Evolutionary conservation across 2,797 vertebrate genomes (phyloP), one percentile per base, ranked within the genome.

Genomic region (Cossypha caffra): DNA sequence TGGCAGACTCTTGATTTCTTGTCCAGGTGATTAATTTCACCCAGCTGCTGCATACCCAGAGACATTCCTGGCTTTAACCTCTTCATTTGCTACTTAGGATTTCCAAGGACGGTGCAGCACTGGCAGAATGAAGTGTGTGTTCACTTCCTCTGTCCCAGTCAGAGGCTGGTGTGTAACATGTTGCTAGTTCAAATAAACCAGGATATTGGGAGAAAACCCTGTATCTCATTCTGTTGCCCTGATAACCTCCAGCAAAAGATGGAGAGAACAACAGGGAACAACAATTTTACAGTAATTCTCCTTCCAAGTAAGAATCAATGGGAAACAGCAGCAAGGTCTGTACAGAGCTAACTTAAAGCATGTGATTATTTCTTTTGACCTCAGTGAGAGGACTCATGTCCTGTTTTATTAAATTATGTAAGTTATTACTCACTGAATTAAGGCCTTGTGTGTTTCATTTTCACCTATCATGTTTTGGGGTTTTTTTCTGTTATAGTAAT

Each of bases 21-120:
- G 86, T 91, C 82, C 76, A 69, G 86, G 73, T 88, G 88, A 91
- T 93, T 82, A 66, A 85, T 95, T 73, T 76, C 81, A 38, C 31
- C 42, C 55, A 62, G 45, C 77, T 82, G 71, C 74, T 85, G 63
- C 43, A 35, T 37, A 10, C n/a, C 18, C 71, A 73, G 59, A n/a
- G 80, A 43, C 35, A 35, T 82, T 62, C 19, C 69, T 84, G 90
- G 31, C 51, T 93, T 85, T 71, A 61, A 69, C 48, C 50, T 75
- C 37, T 63, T 16, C 21, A 9, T 59, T 59, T 55, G 1, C 20
- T 33, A 1, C 14, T 24, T 11, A 5, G 5, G 43, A 6, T 76
- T 82, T 52, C 59, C 71, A 59, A 57, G 59, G 20, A 12, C 5
- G 1, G 43, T 5, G 7, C 6, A 11, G 68, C 0, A 0, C n/a